A percentile compares a stretch with the other conserved stretches of the same genome.
phyloP scores from a whole-genome alignment of 2,113 vertebrate species.

The Pungitius pungitius region DNA sequence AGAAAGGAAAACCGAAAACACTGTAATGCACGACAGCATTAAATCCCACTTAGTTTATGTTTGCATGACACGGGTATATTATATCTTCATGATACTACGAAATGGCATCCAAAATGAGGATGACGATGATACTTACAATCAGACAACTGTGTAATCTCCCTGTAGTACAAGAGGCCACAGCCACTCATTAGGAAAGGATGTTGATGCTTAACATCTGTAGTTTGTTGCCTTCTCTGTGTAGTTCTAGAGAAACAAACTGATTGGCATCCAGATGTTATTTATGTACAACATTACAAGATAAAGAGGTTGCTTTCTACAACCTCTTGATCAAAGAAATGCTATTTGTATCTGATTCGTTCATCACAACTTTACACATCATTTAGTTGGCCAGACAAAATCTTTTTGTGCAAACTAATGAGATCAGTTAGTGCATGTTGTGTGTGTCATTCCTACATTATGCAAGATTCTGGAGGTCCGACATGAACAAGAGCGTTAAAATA shows the following conservation, averaged over 20 bases:
- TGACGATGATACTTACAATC: neutral
- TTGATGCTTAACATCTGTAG: slow-evolving; percentile 20
- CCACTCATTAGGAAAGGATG: slow-evolving; percentile 22
- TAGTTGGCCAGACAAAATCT: neutral
- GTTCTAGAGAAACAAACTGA: slow-evolving; percentile 20
- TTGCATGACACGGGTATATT: slow-evolving; percentile 19
- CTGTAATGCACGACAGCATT: slow-evolving; percentile 63
- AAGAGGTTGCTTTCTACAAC: slow-evolving; percentile 4
- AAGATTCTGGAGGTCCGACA: neutral
- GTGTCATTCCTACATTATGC: neutral
- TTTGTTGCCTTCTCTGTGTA: slow-evolving; percentile 5
- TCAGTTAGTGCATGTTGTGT: neutral
- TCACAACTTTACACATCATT: neutral
- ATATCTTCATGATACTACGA: slow-evolving; percentile 7
- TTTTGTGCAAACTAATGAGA: neutral
- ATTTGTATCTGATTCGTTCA: neutral
- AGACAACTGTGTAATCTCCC: neutral
- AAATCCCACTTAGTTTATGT: slow-evolving; percentile 51
- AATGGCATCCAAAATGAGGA: slow-evolving; percentile 16
- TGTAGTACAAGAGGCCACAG: neutral
- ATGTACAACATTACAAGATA: slow-evolving; percentile 5
- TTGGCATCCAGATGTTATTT: slow-evolving; percentile 46
- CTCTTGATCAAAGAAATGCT: slow-evolving; percentile 26
- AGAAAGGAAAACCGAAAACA: slow-evolving; percentile 57
- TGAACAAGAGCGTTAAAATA: neutral